Evolutionary conservation across 2,113 vertebrate genomes (phyloP), one percentile per base, ranked within the genome.

Genomic region (Glaucomys volans): DNA sequence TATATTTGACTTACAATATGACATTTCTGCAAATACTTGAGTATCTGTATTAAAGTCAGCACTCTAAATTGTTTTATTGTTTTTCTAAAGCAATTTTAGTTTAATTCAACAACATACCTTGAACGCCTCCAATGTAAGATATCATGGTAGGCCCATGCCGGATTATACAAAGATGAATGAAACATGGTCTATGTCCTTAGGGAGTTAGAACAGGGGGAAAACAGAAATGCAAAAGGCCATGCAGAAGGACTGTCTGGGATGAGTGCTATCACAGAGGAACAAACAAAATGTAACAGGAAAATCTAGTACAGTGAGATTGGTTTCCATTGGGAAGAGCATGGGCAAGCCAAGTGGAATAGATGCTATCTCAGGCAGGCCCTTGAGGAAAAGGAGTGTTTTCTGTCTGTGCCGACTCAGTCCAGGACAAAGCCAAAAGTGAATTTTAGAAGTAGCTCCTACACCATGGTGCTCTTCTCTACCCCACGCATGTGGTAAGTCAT

Each of bases 351-450:
- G 47, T 18, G 18, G 24, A 77, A 40, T 8, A 42, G 54, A 80
- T 7, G 35, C 40, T 30, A 35, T 44, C 57, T 95, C 42, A 37
- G 40, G 16, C 20, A 59, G 87, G n/a, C 24, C 30, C 57, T 57
- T 50, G 50, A 80, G 57, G 75, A 76, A 66, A 75, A 42, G 24
- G 77, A 77, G 6, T 32, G 35, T 90, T 80, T 97, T 92, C 59
- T 66, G 2, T 87, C 44, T 37, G 66, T 95, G 94, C 82, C 91
- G 81, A 47, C 44, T 94, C 66, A 83, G 92, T 87, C 76, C 82
- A 83, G 89, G 92, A 71, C 74, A 95, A 97, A 92, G 57, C 82
- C 88, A 93, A 54, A 96, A 92, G 85, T 20, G 67, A 87, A 95
- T 97, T 82, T 97, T 44, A 83, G 71, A 95, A 95, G 87, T 17